Evolutionary conservation across 1,140 invertebrate species (phyloP).

Genomic region (Drosophila pachea): DNA sequence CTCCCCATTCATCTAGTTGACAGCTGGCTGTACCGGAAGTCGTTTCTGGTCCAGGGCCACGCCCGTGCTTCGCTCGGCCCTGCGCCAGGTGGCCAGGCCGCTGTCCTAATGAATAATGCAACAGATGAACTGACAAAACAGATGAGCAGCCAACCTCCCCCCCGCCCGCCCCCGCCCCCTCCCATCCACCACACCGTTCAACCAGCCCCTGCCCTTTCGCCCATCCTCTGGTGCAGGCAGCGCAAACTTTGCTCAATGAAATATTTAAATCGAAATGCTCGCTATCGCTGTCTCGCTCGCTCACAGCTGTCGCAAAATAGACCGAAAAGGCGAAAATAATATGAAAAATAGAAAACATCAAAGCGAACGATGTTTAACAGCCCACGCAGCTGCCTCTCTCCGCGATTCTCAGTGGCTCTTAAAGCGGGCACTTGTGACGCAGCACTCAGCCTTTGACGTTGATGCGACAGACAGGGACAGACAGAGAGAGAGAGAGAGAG

Average conservation of each 20-base stretch:
- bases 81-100: constrained; percentile 47
- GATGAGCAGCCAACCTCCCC: constrained; percentile 25
- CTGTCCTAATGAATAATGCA: constrained; percentile 70
- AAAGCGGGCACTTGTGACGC: no score
- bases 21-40: constrained; percentile 36
- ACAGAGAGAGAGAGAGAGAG: no score
- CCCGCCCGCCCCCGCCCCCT: background rate
- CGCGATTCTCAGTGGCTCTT: constrained; percentile 10
- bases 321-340: background rate
- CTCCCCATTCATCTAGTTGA: constrained; percentile 33
- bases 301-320: constrained; percentile 15
- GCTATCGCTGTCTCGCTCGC: constrained; percentile 20
- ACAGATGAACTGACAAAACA: constrained; percentile 44
- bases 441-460: no score
- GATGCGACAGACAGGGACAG: no score
- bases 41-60: constrained; percentile 21
- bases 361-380: background rate
- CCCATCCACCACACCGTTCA: background rate
- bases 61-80: background rate
- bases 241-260: constrained; percentile 63
- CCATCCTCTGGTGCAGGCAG: no score
- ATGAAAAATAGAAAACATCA: background rate
- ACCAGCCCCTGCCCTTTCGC: no score
- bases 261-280: constrained; percentile 68
- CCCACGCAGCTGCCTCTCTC: constrained; percentile 12